A percentile compares a stretch with the other conserved stretches of the same genome.
phyloP scores from a whole-genome alignment of 2,888 invertebrate genomes.

The Lordiphosa fenestrarum region DNA sequence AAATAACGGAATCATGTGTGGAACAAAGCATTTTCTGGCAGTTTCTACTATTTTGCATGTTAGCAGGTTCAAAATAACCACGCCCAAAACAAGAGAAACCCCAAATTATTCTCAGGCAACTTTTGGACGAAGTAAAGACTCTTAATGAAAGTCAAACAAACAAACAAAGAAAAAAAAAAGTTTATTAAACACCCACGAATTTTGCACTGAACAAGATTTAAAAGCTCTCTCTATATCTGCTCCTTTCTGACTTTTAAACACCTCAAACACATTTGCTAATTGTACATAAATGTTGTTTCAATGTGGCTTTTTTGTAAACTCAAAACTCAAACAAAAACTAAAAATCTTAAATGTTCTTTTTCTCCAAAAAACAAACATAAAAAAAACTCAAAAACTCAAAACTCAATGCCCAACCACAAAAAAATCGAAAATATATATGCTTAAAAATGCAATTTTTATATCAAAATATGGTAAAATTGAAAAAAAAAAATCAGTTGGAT shows the following conservation, averaged over 20 bases:
- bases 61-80: constrained; percentile 61
- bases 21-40: constrained; percentile 47
- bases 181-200: constrained; percentile 50
- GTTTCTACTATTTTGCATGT: constrained; percentile 80
- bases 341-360: constrained; percentile 65
- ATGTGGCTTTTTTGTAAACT: constrained; percentile 53
- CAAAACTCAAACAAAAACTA: constrained; percentile 45
- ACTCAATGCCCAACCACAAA: constrained; percentile 52
- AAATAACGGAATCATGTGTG: constrained; percentile 79
- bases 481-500: constrained; percentile 87
- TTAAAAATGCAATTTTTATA: constrained; percentile 24
- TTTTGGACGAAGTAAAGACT: constrained; percentile 79
- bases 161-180: constrained; percentile 37
- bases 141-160: constrained; percentile 77
- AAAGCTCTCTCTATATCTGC: constrained; percentile 33
- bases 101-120: constrained; percentile 10
- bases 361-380: constrained; percentile 54
- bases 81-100: constrained; percentile 53
- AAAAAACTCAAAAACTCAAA: constrained; percentile 51
- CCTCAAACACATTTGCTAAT: constrained; percentile 64
- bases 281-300: constrained; percentile 74
- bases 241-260: constrained; percentile 51
- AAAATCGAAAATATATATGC: constrained; percentile 6
- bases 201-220: constrained; percentile 52
- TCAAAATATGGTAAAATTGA: constrained; percentile 36